phyloP scores from a whole-genome alignment of 2,797 vertebrate genomes.

The Lagorchestes hirsutus region DNA sequence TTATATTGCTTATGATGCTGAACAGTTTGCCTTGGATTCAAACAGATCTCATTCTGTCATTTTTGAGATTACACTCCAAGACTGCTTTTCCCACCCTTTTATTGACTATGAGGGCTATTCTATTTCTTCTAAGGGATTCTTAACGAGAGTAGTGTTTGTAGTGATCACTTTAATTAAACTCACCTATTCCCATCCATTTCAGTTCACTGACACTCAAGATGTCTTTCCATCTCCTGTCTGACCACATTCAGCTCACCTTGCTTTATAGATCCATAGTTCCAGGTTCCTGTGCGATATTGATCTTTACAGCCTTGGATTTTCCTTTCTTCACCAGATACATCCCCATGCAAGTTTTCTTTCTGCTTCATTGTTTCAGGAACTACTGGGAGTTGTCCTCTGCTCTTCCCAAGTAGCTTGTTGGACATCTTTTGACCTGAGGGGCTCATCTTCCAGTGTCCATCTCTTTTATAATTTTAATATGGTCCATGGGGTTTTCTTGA shows the following conservation, averaged over 20 bases:
- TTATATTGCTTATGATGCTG: background rate
- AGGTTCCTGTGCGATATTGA: background rate
- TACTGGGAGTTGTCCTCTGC: background rate
- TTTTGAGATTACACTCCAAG: background rate
- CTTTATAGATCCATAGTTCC: background rate
- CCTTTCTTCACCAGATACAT: background rate
- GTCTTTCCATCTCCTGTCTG: background rate
- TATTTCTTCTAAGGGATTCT: background rate
- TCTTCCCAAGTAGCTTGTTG: background rate
- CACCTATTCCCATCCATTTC: background rate
- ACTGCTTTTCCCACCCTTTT: background rate
- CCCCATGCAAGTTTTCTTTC: background rate
- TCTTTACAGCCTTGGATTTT: background rate
- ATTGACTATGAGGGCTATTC: background rate
- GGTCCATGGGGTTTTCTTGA: background rate
- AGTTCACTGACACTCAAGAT: background rate
- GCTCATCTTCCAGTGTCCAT: background rate
- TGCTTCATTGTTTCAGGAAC: background rate
- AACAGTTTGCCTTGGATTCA: background rate
- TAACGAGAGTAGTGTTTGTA: background rate
- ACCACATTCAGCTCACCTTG: background rate
- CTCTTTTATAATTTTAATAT: background rate
- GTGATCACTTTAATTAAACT: background rate
- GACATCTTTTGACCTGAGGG: background rate
- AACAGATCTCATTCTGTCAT: background rate